A percentile compares a stretch with the other conserved stretches of the same genome.
These are phyloP conservation scores for Apeltes quadracus DNA, from an alignment of 2,113 vertebrate genomes.

Conservation along the genomic window DNA sequence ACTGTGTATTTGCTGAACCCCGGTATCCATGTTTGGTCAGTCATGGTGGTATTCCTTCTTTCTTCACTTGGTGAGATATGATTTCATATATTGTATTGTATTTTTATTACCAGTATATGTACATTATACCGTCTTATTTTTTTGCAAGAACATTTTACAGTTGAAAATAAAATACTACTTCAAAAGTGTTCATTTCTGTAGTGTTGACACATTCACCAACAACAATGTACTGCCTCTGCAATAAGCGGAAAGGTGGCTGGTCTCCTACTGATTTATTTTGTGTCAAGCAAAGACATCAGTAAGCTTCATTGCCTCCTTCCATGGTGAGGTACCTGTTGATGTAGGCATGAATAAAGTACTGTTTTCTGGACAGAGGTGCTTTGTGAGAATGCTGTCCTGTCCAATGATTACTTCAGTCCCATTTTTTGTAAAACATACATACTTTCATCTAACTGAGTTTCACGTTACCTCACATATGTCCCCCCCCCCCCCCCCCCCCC, in stretches of 20 bases:
- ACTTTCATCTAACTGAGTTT: slow-evolving; percentile 33
- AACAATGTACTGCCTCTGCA: background rate
- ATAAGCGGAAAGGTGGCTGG: background rate
- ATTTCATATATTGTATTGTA: background rate
- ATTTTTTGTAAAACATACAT: slow-evolving; percentile 26
- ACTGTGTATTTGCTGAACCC: slow-evolving; percentile 67
- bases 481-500: too few relatives aligned
- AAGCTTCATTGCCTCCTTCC: slow-evolving; percentile 4
- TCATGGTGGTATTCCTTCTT: slow-evolving; percentile 26
- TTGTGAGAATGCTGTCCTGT: background rate
- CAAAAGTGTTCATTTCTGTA: background rate
- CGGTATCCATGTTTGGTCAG: slow-evolving; percentile 51
- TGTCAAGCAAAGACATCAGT: slow-evolving; percentile 12
- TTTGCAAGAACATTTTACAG: background rate
- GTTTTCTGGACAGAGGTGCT: background rate
- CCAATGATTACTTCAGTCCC: slow-evolving; percentile 23
- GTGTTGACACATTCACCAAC: background rate
- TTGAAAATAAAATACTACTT: background rate
- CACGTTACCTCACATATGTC: slow-evolving; percentile 23
- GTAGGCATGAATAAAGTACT: slow-evolving; percentile 11
- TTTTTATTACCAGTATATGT: too few relatives aligned
- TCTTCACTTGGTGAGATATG: slow-evolving; percentile 41
- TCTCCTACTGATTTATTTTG: background rate
- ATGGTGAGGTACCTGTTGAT: background rate
- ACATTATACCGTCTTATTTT: too few relatives aligned